Evolutionary conservation across 1,140 invertebrate species (phyloP).

Genomic region (Caenorhabditis elegans): DNA sequence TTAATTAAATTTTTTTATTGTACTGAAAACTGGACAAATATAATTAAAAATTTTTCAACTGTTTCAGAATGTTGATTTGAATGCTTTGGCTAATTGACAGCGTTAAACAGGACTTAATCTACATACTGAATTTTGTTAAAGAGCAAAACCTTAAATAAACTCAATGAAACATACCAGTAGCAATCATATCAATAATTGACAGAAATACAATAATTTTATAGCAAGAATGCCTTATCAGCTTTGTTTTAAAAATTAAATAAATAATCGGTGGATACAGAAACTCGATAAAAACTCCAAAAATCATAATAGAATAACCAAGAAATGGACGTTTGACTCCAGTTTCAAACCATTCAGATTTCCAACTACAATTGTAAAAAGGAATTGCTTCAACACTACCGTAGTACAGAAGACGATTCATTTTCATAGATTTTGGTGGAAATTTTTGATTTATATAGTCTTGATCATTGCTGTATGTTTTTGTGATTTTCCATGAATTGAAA

Average conservation of each 20-base stretch:
- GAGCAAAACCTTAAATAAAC: too few relatives aligned
- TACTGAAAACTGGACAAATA: too few relatives aligned
- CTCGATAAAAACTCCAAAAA: background rate
- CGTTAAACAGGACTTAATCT: too few relatives aligned
- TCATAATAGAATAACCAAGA: background rate
- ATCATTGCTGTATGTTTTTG: background rate
- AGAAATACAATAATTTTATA: conserved; percentile 14
- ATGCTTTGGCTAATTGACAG: too few relatives aligned
- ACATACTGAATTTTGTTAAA: too few relatives aligned
- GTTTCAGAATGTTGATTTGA: too few relatives aligned
- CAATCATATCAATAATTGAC: background rate
- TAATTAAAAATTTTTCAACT: too few relatives aligned
- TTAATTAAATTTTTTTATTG: too few relatives aligned
- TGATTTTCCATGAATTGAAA: too few relatives aligned
- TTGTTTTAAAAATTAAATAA: background rate
- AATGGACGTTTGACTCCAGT: background rate
- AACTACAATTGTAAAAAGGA: background rate
- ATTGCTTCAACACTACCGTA: background rate
- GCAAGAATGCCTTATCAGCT: background rate
- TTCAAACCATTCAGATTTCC: background rate
- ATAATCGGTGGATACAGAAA: background rate
- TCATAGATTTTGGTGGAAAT: background rate
- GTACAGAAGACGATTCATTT: background rate
- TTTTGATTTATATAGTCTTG: background rate
- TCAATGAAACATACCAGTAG: too few relatives aligned